phyloP scores from a whole-genome alignment of 2,888 invertebrate species.

The Stenoptilia bipunctidactyla region DNA sequence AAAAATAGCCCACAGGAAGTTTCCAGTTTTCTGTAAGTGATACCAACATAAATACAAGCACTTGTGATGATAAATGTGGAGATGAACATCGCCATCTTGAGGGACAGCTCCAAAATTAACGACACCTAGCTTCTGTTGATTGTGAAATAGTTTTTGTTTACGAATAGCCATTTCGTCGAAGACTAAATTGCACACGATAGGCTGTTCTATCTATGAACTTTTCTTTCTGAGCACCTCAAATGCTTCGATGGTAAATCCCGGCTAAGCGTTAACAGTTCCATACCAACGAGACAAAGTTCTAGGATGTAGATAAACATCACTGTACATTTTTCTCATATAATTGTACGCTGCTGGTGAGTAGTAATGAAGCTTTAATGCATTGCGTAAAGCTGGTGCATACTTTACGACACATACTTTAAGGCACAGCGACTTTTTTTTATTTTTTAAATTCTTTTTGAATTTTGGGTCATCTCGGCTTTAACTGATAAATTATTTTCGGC shows the following conservation, averaged over 20 bases:
- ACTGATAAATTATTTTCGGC: no score
- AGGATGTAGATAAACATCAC: slow-evolving; percentile 5
- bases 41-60: slow-evolving; percentile 15
- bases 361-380: slow-evolving; percentile 4
- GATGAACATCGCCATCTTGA: slow-evolving; percentile 13
- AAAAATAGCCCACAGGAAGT: slow-evolving; percentile 13
- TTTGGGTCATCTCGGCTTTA: no score
- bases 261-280: slow-evolving; percentile 4
- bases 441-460: no score
- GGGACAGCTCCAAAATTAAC: slow-evolving; percentile 19
- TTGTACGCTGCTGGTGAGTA: slow-evolving; percentile 8
- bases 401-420: no score
- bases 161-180: slow-evolving; percentile 6
- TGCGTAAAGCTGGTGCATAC: no score
- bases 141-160: slow-evolving; percentile 14
- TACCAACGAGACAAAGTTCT: slow-evolving; percentile 7
- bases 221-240: no score
- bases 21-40: slow-evolving; percentile 13
- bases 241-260: neutral
- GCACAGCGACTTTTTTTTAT: no score
- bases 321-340: slow-evolving; percentile 5
- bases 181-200: slow-evolving; percentile 3
- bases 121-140: slow-evolving; percentile 15
- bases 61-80: slow-evolving; percentile 18
- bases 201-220: neutral